Conservation (phyloP, 30 jellyfish, hydroid and myxozoan genomes). For the Pelagia noctiluca region DNA sequence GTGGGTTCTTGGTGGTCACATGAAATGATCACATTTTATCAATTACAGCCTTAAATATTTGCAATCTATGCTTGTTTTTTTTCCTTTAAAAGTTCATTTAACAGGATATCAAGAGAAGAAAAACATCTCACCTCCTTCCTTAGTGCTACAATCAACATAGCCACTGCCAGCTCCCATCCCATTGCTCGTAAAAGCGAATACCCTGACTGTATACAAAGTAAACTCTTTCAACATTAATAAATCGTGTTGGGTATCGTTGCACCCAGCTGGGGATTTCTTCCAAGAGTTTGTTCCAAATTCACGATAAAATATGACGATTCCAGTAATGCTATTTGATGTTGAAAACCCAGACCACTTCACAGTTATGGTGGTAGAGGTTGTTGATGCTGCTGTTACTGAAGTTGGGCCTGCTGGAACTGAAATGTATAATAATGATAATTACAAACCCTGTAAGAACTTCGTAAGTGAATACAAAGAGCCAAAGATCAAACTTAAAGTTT, state of each 20-base stretch:
- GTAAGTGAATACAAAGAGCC: no score
- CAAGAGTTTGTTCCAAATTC: constrained; percentile 26
- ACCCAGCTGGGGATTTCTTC: not conserved
- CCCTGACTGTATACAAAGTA: constrained; percentile 46
- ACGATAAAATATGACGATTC: not conserved
- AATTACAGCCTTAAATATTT: no score
- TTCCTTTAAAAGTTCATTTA: no score
- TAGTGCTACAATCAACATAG: constrained; percentile 14
- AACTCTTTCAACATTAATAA: constrained; percentile 5
- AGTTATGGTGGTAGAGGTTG: not conserved
- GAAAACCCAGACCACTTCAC: not conserved
- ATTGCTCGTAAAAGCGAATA: constrained; percentile 7
- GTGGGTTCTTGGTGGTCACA: no score
- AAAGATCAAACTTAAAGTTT: no score
- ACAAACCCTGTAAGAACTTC: not conserved
- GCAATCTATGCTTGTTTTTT: no score
- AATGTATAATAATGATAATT: not conserved
- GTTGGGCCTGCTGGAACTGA: constrained; percentile 1
- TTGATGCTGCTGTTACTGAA: not conserved
- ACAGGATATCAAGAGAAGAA: not conserved
- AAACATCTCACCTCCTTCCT: constrained; percentile 33
- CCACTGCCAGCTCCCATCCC: constrained; percentile 25
- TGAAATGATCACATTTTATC: no score
- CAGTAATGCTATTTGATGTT: not conserved
- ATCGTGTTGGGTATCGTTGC: not conserved